Conservation (phyloP, 2,113 vertebrate genomes). For the Axis porcinus region DNA sequence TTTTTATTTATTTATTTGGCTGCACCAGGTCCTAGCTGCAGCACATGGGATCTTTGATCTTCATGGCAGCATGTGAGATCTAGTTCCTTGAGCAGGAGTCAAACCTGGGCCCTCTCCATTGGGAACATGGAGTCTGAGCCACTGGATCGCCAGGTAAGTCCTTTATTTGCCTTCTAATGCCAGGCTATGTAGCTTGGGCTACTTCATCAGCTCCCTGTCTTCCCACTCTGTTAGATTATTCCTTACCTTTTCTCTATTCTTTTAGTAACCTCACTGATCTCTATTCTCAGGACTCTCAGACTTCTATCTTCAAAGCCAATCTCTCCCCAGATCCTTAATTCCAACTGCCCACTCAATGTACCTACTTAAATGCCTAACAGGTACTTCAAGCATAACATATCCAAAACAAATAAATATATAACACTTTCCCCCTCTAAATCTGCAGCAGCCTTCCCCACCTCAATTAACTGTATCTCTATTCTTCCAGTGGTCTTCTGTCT, state of each 20-base stretch:
- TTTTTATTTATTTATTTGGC: background rate
- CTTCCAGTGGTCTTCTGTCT: no score
- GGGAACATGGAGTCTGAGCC: background rate
- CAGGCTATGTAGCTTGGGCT: background rate
- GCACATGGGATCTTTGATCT: background rate
- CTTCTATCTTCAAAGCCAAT: background rate
- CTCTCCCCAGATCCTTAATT: background rate
- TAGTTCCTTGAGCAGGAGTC: background rate
- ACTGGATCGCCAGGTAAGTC: background rate
- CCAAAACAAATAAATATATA: accelerated
- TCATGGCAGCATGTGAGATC: background rate
- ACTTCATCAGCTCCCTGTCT: background rate
- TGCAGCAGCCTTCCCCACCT: background rate
- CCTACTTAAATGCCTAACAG: background rate
- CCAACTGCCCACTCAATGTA: background rate
- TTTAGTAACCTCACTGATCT: background rate
- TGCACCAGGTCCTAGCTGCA: background rate
- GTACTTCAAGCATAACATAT: background rate
- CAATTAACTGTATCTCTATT: no score
- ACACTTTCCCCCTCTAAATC: background rate
- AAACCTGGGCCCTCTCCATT: background rate
- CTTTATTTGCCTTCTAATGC: background rate
- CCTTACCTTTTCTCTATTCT: background rate
- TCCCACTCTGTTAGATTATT: background rate
- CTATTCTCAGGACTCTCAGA: background rate